Evolutionary conservation across 2,113 vertebrate genomes (phyloP).

Genomic region (Megaleporinus macrocephalus): DNA sequence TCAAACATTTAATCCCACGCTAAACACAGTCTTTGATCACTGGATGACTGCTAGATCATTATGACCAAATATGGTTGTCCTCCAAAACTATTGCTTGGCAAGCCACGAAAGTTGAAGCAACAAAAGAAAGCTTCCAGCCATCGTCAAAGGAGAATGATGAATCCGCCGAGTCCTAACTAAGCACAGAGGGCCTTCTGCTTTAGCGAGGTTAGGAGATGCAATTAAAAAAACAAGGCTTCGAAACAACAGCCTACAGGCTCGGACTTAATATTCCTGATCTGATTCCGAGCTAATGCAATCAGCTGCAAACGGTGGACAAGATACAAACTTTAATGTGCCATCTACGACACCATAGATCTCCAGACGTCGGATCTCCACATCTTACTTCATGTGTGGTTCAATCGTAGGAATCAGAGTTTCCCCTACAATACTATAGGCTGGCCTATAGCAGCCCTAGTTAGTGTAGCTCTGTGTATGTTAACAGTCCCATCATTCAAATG

Average conservation of each 20-base stretch:
- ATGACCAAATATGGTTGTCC: conserved; percentile 44
- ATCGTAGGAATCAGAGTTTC: too few species aligned
- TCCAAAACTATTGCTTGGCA: conserved; percentile 20
- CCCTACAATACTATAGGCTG: too few species aligned
- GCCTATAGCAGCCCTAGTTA: too few species aligned
- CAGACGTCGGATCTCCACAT: not conserved
- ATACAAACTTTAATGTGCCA: conserved; percentile 29
- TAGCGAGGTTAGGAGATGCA: not conserved
- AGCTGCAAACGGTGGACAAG: conserved; percentile 4
- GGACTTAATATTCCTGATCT: not conserved
- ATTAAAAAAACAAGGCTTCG: conserved; percentile 4
- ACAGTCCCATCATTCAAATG: too few species aligned
- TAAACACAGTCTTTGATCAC: conserved; percentile 45
- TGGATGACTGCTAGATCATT: conserved; percentile 31
- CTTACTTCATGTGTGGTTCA: not conserved
- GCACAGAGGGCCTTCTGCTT: not conserved
- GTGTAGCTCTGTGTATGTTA: too few species aligned
- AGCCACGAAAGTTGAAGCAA: conserved; percentile 4
- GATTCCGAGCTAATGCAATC: conserved; percentile 32
- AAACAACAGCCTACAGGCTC: not conserved
- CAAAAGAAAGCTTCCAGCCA: not conserved
- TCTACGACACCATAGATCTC: not conserved
- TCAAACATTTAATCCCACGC: conserved; percentile 37
- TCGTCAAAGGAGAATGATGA: not conserved
- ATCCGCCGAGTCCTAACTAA: not conserved